Evolutionary conservation across 1,140 invertebrate genomes (phyloP), one percentile per base, ranked within the genome.

Genomic region (Mizuhopecten yessoensis): DNA sequence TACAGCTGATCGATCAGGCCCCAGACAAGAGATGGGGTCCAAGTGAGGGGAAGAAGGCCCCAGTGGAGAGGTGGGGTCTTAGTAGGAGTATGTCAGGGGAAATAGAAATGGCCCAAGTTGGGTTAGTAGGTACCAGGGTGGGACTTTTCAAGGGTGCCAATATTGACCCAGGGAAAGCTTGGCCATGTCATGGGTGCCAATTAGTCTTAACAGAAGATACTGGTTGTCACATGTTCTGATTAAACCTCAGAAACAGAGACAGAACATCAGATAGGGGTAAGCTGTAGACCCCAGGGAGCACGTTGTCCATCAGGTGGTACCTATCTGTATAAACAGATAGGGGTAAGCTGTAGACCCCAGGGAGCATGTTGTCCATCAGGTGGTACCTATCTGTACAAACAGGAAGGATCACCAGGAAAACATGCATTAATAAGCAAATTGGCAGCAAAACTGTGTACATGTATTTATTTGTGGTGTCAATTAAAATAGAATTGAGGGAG

Each of bases 401-500:
- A 75, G 57, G 57, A 75, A 29, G 57, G n/a, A 75, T 29, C 57
- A 75, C 57, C 57, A 75, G 57, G 57, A 75, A 75, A 75, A 75
- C 57, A 75, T n/a, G 57, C 57, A 29, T 75, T 75, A 75, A 75
- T 75, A 75, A 75, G 57, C 57, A 75, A n/a, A 75, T 29, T 75
- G 57, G 57, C 57, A 75, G 57, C 57, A 75, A 75, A 75, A 75
- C 57, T 29, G 29, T 75, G 57, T 75, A 75, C 57, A 75, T 75
- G 57, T 75, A 75, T 75, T 75, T 75, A 75, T 75, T 75, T 75
- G 57, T 75, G 57, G 57, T 75, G 57, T 75, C 57, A 75, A 75
- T 75, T 75, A 75, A 75, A 75, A 75, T 75, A 75, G 57, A 75
- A 29, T 75, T 75, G 57, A 29, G 57, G 57, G 57, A 75, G 57